Conservation (phyloP, 1,140 invertebrate genomes). For the Atta colombica region DNA sequence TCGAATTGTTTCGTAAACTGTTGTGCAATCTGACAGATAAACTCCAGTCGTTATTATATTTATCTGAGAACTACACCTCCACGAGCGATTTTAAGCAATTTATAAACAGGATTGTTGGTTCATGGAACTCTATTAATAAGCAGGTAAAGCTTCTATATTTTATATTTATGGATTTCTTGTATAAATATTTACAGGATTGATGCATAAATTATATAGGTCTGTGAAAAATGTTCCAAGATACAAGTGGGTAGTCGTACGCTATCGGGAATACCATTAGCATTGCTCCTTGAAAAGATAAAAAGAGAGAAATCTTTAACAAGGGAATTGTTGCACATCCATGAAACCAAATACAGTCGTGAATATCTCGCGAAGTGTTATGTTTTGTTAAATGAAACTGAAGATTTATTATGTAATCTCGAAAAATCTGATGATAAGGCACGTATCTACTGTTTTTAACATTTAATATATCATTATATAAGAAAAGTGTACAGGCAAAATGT, state of each 20-base stretch:
- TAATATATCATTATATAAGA: not conserved
- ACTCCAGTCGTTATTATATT: conserved; percentile 71
- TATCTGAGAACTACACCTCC: conserved; percentile 59
- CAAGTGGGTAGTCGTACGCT: conserved; percentile 75
- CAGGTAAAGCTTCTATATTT: conserved; percentile 68
- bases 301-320: conserved; percentile 70
- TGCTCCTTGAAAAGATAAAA: conserved; percentile 74
- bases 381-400: conserved; percentile 71
- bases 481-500: not conserved
- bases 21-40: conserved; percentile 69
- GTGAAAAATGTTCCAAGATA: conserved; percentile 72
- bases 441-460: conserved; percentile 17
- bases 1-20: conserved; percentile 68
- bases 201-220: conserved; percentile 62
- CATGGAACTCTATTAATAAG: conserved; percentile 71
- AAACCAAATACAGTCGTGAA: conserved; percentile 66
- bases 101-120: conserved; percentile 68
- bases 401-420: conserved; percentile 69
- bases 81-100: conserved; percentile 73
- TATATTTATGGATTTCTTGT: conserved; percentile 19
- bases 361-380: conserved; percentile 68
- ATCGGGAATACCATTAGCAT: conserved; percentile 72
- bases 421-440: conserved; percentile 77
- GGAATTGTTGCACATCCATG: conserved; percentile 66
- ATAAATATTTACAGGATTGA: conserved; percentile 30